Evolutionary conservation across 2,113 vertebrate genomes (phyloP), one percentile per base, ranked within the genome.

Genomic region (Sapajus apella): DNA sequence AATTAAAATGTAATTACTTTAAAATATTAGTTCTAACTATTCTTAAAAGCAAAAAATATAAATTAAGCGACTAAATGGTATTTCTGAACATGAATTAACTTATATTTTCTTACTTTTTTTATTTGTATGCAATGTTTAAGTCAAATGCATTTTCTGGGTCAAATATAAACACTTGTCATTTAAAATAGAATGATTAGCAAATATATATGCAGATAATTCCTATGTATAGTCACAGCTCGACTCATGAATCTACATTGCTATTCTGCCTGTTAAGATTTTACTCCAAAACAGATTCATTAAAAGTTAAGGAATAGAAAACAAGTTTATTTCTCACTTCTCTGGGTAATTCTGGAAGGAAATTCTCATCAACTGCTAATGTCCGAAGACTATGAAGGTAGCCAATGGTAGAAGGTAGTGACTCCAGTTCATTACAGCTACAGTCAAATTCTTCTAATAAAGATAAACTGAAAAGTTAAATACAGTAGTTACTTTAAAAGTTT

Each of bases 351-450:
- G 99, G 97, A 55, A 99, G 99, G 98, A 99, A 99, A 98, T 99
- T 99, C 98, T 99, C 99, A 76, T 99, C 99, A 0, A 99, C 99
- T 17, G 99, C 99, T 95, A 99, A 98, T 0, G 99, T 99, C 96
- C 99, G 98, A 73, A 99, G 99, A 98, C 98, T 99, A 97, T 99
- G 99, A 97, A 99, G 99, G 98, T 99, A 99, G 91, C 99, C 99
- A 4, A 99, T 99, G 83, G 99, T 99, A 61, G 99, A 98, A 95
- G 99, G 99, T 61, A 99, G 98, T 0, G 99, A 99, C 98, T 99
- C 99, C 99, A 99, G 97, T 98, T 99, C 99, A 94, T 99, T 99
- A 98, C 99, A 99, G 98, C 99, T 99, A 98, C 99, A 99, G 99
- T 99, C 99, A 96, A 99, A 99, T 97, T 99, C 99, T 98, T 99